These are phyloP conservation scores for Allygus modestus DNA, from an alignment of 2,888 invertebrate genomes.

Conservation along the genomic window DNA sequence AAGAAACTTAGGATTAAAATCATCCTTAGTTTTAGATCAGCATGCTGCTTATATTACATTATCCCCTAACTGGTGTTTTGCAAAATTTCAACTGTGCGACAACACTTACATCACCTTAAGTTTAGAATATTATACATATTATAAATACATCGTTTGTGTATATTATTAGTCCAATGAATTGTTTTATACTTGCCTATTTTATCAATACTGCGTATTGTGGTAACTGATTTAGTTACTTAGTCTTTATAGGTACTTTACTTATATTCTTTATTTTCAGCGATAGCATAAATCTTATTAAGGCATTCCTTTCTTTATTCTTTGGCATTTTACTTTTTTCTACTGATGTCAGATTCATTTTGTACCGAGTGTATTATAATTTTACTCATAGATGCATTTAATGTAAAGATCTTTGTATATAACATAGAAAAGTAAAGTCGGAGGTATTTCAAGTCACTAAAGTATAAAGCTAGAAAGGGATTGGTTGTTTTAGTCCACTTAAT, in stretches of 20 bases:
- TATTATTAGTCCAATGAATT: conserved; percentile 38
- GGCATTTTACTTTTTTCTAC: conserved; percentile 8
- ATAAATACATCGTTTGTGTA: conserved; percentile 42
- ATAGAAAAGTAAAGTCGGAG: conserved; percentile 13
- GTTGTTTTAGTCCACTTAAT: not conserved
- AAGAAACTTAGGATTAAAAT: too few species aligned
- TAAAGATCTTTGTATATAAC: conserved; percentile 33
- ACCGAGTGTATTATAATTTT: conserved; percentile 22
- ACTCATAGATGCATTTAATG: conserved; percentile 48
- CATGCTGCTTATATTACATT: too few species aligned
- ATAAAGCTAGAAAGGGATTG: conserved; percentile 7
- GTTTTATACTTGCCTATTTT: conserved; percentile 43
- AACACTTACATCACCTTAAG: not conserved
- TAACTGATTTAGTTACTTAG: not conserved
- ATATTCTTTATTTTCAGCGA: not conserved
- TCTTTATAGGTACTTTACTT: not conserved
- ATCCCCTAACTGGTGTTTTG: not conserved
- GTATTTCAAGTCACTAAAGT: conserved; percentile 25
- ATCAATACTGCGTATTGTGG: conserved; percentile 13
- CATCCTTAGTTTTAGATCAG: too few species aligned
- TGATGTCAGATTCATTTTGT: conserved; percentile 6
- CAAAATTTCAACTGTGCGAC: not conserved
- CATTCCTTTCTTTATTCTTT: not conserved
- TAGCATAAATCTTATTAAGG: conserved; percentile 14
- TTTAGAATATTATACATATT: conserved; percentile 22